Conservation (phyloP, 2,888 invertebrate species). For the Biston stratarius region DNA sequence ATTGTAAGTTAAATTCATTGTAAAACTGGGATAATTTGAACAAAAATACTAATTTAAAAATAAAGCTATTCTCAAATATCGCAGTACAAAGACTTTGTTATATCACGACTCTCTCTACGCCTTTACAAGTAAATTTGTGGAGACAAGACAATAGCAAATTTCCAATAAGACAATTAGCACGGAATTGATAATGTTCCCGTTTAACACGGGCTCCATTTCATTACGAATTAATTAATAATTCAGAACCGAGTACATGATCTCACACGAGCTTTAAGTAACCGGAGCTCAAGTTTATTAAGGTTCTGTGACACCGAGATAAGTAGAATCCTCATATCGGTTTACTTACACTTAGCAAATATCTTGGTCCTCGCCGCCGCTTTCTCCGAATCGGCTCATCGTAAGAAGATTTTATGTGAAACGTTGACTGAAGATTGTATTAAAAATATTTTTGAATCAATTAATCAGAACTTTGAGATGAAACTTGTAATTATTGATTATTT, state of each 20-base stretch:
- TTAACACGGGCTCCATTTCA: constrained; percentile 23
- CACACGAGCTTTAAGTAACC: constrained; percentile 23
- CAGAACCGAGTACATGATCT: constrained; percentile 21
- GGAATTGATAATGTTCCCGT: constrained; percentile 19
- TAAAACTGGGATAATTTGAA: no score
- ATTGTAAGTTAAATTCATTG: no score
- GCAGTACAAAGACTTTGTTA: background rate
- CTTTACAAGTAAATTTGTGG: background rate
- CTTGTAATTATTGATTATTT: no score
- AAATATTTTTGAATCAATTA: constrained; percentile 5
- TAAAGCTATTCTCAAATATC: background rate
- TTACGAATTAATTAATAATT: constrained; percentile 28
- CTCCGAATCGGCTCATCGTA: constrained; percentile 20
- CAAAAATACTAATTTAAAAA: no score
- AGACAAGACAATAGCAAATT: background rate
- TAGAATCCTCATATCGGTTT: constrained; percentile 25
- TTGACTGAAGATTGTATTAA: background rate
- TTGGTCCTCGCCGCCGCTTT: constrained; percentile 10
- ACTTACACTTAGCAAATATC: constrained; percentile 30
- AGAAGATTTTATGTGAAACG: constrained; percentile 12
- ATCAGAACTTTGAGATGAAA: background rate
- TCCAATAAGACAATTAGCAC: constrained; percentile 17
- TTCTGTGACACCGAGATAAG: constrained; percentile 27
- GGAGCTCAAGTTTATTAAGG: constrained; percentile 29
- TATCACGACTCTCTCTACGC: background rate